These are phyloP conservation scores for Balearica regulorum DNA, from an alignment of 2,797 vertebrate genomes.

Conservation along the genomic window DNA sequence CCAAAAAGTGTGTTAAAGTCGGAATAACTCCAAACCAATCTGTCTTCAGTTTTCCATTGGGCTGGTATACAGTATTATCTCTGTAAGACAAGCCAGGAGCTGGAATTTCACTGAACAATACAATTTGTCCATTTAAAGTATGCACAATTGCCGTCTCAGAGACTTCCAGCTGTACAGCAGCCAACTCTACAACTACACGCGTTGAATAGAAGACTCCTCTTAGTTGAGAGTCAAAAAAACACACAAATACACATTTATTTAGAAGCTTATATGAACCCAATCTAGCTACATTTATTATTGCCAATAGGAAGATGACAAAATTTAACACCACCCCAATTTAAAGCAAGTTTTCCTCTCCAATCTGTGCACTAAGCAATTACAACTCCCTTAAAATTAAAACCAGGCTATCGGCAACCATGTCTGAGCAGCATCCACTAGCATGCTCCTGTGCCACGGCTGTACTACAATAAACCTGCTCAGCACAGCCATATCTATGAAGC, in stretches of 20 bases:
- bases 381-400: not conserved
- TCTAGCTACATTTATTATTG: not conserved
- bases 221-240: not conserved
- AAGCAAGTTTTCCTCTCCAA: not conserved
- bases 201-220: not conserved
- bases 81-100: not conserved
- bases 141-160: not conserved
- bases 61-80: not conserved
- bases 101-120: constrained; percentile 24
- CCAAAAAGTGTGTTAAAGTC: not conserved
- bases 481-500: not conserved
- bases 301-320: not conserved
- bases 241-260: not conserved
- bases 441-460: not conserved
- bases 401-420: not conserved
- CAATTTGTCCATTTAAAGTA: not conserved
- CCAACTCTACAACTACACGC: not conserved
- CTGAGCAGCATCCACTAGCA: not conserved
- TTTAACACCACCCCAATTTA: not conserved
- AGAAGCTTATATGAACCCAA: not conserved
- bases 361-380: not conserved
- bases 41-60: constrained; percentile 13
- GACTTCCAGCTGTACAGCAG: constrained; percentile 9
- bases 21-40: not conserved
- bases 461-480: not conserved